Percentiles rank a stretch among this genome's conserved stretches.
Conservation (phyloP, 37 sponge, comb jelly and placozoan genomes). For the Oscarella lobularis region DNA sequence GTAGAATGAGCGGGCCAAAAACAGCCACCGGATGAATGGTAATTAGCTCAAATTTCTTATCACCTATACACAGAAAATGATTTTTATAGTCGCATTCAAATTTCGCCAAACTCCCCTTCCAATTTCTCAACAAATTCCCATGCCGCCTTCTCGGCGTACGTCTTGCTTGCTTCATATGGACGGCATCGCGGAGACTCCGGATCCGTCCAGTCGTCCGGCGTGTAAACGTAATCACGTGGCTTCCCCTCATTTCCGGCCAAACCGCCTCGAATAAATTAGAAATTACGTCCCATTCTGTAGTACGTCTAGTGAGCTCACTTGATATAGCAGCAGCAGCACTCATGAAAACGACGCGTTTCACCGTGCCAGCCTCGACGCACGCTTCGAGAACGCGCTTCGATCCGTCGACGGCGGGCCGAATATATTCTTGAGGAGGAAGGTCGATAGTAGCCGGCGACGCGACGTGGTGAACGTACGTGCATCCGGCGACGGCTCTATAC, state of each 20-base stretch:
- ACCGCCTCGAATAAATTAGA: too few species aligned
- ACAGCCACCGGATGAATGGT: constrained; percentile 52
- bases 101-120: too few species aligned
- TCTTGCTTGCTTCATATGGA: constrained; percentile 73
- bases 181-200: constrained; percentile 1
- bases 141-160: constrained; percentile 65
- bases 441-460: constrained; percentile 59
- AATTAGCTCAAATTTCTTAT: constrained; percentile 80
- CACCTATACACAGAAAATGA: too few species aligned
- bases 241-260: too few species aligned
- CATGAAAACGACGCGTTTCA: constrained; percentile 75
- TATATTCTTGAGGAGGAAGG: constrained; percentile 6
- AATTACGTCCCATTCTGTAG: too few species aligned
- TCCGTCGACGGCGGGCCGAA: constrained; percentile 73
- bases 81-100: too few species aligned
- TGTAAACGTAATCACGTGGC: too few species aligned
- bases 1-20: constrained; percentile 57
- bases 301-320: too few species aligned
- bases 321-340: constrained; percentile 80
- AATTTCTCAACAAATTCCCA: constrained; percentile 75
- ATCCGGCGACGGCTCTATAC: constrained; percentile 48
- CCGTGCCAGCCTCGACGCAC: constrained; percentile 58
- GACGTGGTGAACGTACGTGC: constrained; percentile 75
- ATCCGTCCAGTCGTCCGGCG: constrained; percentile 68
- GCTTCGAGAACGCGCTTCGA: constrained; percentile 69